Conservation (phyloP, 2,888 invertebrate species). For the Ormyrus labotus region DNA sequence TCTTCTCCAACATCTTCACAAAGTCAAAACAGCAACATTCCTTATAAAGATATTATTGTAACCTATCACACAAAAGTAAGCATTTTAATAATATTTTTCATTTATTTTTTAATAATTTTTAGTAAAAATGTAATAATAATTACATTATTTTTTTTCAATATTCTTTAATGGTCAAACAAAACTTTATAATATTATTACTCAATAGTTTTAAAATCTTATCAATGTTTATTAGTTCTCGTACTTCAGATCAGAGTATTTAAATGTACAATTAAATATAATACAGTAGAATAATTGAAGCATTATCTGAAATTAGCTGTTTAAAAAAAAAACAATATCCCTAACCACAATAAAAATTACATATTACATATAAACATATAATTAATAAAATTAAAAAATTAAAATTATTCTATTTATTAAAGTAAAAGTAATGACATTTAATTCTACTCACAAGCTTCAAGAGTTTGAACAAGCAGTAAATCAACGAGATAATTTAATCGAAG, state of each 20-base stretch:
- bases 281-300: conserved; percentile 17
- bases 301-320: conserved; percentile 30
- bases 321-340: conserved; percentile 28
- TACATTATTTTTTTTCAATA: no score
- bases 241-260: no score
- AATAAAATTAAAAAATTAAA: conserved; percentile 22
- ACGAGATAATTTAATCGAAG: conserved; percentile 84
- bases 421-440: conserved; percentile 32
- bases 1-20: conserved; percentile 77
- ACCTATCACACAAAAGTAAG: conserved; percentile 83
- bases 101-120: conserved; percentile 57
- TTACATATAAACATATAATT: conserved; percentile 9
- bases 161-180: no score
- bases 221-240: no score
- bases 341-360: conserved; percentile 12
- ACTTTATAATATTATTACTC: no score
- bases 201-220: no score
- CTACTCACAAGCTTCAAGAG: conserved; percentile 80
- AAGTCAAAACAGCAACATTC: conserved; percentile 81
- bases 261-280: not conserved
- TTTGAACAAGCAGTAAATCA: conserved; percentile 83
- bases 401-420: not conserved
- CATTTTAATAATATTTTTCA: conserved; percentile 52
- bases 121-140: not conserved
- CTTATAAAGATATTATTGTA: conserved; percentile 83